These are phyloP conservation scores for Fulmarus glacialis DNA, from an alignment of 2,113 vertebrate species.

Conservation along the genomic window DNA sequence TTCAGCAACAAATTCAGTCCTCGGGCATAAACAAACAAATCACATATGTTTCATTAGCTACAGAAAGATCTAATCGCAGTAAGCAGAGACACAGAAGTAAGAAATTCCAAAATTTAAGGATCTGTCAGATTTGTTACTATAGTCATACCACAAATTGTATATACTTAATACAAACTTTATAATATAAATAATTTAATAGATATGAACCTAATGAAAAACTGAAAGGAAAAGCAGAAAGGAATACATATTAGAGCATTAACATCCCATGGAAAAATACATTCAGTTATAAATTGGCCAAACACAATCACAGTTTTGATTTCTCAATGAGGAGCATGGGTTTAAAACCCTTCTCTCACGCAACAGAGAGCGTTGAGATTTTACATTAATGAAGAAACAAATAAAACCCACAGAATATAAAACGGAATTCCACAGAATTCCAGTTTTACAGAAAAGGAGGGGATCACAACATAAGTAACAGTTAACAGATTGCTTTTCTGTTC, in stretches of 20 bases:
- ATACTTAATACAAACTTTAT: not conserved
- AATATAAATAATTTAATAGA: not conserved
- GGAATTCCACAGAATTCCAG: not conserved
- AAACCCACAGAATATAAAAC: not conserved
- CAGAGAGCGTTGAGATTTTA: not conserved
- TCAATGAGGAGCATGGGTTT: not conserved
- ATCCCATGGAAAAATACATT: not conserved
- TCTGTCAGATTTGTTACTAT: not conserved
- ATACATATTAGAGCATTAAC: not conserved
- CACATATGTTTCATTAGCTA: conserved; percentile 60
- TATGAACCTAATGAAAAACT: not conserved
- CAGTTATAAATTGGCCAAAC: not conserved
- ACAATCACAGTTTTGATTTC: not conserved
- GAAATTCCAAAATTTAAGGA: not conserved
- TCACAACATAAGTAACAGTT: fast-evolving
- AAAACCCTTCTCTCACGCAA: not conserved
- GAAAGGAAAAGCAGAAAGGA: not conserved
- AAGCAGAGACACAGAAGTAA: not conserved
- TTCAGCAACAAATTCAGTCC: conserved; percentile 56
- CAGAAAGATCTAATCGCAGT: conserved; percentile 41
- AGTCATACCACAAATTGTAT: not conserved
- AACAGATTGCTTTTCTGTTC: not conserved
- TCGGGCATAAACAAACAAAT: conserved; percentile 64
- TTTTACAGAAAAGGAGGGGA: not conserved
- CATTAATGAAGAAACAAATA: not conserved